Conservation (phyloP, 2,113 vertebrate species). For the Nannospalax galili region DNA sequence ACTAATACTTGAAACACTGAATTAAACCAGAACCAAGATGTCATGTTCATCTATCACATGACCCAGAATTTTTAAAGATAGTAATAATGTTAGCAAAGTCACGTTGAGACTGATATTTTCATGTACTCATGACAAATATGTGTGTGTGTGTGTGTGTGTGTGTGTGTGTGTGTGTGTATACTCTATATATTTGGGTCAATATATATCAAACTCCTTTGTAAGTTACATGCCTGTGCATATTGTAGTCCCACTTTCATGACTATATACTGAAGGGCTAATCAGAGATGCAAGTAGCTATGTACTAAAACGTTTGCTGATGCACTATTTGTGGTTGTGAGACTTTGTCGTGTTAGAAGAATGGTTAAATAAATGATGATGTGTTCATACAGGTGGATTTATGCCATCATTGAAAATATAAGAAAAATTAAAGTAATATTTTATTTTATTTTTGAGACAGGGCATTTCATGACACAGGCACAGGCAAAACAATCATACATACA, state of each 20-base stretch:
- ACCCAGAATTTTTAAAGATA: background rate
- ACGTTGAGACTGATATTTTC: background rate
- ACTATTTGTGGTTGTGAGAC: background rate
- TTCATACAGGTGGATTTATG: background rate
- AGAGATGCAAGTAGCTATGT: background rate
- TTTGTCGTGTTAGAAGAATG: background rate
- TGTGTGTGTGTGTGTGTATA: no score
- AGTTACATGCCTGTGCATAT: background rate
- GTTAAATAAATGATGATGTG: background rate
- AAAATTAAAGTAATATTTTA: background rate
- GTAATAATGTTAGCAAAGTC: background rate
- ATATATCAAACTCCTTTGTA: background rate
- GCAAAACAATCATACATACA: no score
- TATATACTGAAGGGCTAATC: no score
- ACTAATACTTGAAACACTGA: background rate
- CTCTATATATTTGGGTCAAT: no score
- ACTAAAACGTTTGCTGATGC: background rate
- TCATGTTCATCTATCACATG: background rate
- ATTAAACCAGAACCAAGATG: background rate
- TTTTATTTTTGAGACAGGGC: no score
- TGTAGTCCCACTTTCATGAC: background rate
- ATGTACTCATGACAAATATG: no score
- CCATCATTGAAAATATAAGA: background rate
- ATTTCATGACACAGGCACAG: no score
- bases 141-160: no score